Evolutionary conservation across 2,113 vertebrate species (phyloP), one percentile per base, ranked within the genome.

Genomic region (Callopanchax toddi): DNA sequence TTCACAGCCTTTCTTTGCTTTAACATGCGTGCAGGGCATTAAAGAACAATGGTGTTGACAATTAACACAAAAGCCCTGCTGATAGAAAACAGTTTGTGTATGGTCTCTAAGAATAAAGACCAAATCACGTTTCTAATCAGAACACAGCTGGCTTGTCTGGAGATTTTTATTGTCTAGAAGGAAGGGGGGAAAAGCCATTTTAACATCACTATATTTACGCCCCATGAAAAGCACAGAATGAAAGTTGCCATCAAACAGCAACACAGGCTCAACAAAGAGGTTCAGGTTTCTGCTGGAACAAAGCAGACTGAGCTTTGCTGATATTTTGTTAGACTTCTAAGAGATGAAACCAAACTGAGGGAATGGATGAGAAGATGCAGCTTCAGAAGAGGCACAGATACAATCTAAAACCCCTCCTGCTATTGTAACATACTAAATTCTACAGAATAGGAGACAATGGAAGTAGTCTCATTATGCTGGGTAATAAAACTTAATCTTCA

Each of bases 21-120:
- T 4, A 67, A 74, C 82, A 86, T 82, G 76, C 67, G 79, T 55
- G 65, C 69, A 53, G 51, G 66, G 69, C 76, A 73, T 74, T 74
- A 83, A 67, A 76, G 68, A 60, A 84, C 81, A 82, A 77, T 84
- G 55, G 64, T 42, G 66, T 63, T 68, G 81, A 85, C 79, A 74
- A 79, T 70, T 53, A n/a, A 44, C 54, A 82, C 87, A 87, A 87
- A 74, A 81, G 72, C 71, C 60, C 44, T n/a, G 64, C 82, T 70
- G 75, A 83, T 49, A 66, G 67, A 81, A 73, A 85, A 78, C 67
- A 54, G 49, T 72, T 55, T 29, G 44, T 69, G 49, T 76, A 32
- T 37, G 59, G 66, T 73, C 61, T 79, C 67, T 53, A 72, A 71
- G 65, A 72, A 79, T 81, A 77, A 75, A 49, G 81, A 70, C 51